Base-by-base conservation (phyloP, 2,797 vertebrate species). In the Phoxinus dragarum region DNA sequence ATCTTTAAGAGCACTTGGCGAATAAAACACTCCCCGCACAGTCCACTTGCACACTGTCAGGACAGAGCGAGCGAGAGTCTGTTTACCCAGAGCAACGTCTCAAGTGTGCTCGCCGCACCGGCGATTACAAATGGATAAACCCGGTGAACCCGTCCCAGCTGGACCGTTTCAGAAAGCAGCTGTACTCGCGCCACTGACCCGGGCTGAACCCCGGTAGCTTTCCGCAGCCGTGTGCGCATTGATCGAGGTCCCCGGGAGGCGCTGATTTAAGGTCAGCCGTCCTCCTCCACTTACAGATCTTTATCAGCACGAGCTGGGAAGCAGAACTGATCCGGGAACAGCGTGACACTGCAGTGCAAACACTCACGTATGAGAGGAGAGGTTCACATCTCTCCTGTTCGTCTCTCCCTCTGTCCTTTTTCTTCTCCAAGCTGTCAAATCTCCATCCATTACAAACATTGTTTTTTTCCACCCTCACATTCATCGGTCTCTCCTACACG, bases 361-460 rank as follows among this genome's bases (percentile, higher is more conserved):
- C 75, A 72, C 9, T 73, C 34, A 85, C 5, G 38, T 11, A 59
- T 10, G 31, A 75, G 76, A 61, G 38, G 36, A 78, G 6, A 78
- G 42, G 67, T 84, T 84, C 83, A 76, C 23, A 2, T 77, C 34
- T 69, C 64, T 34, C 10, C 27, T 3, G 5, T 27, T 27, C 27
- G 40, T 73, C 54, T 83, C 76, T 80, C 54, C 21, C 76, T 64
- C 31, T 73, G 34, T 59, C 34, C 71, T 67, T 27, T 71, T 59
- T 78, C 74, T 34, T 69, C 27, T 84, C 82, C 61, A 38, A 49
- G 56, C 21, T 34, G 64, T 84, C 82, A 69, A 56, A 84, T 84
- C 82, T 79, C 52, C 19, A 72, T 79, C 83, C 83, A 84, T 79
- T 40, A 71, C 19, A 84, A 84, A 84, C 83, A 84, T 61, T 61